These are phyloP conservation scores for Agrotis segetum DNA, from an alignment of 2,888 invertebrate species.

Conservation along the genomic window DNA sequence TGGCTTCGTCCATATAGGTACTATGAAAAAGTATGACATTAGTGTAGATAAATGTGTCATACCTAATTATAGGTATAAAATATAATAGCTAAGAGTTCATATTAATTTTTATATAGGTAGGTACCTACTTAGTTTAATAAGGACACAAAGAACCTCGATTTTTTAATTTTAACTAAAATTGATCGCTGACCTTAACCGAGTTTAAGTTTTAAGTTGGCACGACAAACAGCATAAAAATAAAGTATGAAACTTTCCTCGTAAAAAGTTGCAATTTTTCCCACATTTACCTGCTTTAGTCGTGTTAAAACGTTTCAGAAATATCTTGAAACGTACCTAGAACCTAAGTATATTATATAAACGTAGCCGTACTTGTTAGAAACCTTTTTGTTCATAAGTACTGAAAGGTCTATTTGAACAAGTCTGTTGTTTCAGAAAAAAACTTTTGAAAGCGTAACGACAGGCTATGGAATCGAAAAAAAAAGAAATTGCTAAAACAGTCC, in stretches of 20 bases:
- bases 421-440: constrained; percentile 16
- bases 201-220: not conserved
- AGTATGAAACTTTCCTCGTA: constrained; percentile 13
- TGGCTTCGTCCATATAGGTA: too few relatives aligned
- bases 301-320: constrained; percentile 16
- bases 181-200: too few relatives aligned
- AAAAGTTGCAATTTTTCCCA: constrained; percentile 5
- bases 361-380: constrained; percentile 11
- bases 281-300: constrained; percentile 20
- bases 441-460: constrained; percentile 5
- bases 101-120: too few relatives aligned
- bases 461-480: constrained; percentile 14
- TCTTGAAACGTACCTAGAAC: not conserved
- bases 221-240: constrained; percentile 35
- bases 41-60: too few relatives aligned
- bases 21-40: too few relatives aligned
- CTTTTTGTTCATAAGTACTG: constrained; percentile 31
- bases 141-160: too few relatives aligned
- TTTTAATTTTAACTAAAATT: too few relatives aligned
- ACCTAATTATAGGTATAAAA: too few relatives aligned
- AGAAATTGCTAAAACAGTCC: not conserved
- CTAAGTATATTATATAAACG: constrained; percentile 21
- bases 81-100: too few relatives aligned
- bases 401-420: constrained; percentile 12
- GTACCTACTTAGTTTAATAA: too few relatives aligned